phyloP scores from a whole-genome alignment of 2,113 vertebrate genomes.

The Spheniscus mendiculus region DNA sequence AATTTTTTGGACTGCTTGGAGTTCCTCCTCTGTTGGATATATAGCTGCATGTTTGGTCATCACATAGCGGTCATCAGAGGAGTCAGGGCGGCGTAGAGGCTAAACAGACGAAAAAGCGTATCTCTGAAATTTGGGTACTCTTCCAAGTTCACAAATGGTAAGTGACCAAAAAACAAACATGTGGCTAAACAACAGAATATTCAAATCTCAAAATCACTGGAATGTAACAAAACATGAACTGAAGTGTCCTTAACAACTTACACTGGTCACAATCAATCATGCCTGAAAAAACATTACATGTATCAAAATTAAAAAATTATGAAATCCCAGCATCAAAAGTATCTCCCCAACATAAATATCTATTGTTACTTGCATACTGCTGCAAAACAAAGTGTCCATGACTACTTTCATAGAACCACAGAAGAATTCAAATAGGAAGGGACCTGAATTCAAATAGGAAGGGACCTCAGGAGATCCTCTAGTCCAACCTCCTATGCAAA shows the following conservation, averaged over 20 bases:
- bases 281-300: not conserved
- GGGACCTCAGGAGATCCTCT: not conserved
- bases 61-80: constrained; percentile 95
- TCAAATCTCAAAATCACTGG: not conserved
- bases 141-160: not conserved
- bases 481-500: not conserved
- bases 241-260: not conserved
- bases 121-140: not conserved
- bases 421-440: not conserved
- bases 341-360: not conserved
- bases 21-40: constrained; percentile 96
- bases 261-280: not conserved
- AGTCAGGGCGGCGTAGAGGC: constrained; percentile 95
- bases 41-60: constrained; percentile 98
- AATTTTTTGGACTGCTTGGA: constrained; percentile 98
- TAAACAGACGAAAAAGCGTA: constrained; percentile 8
- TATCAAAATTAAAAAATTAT: not conserved
- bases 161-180: not conserved
- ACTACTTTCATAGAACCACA: not conserved
- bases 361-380: not conserved
- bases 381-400: not conserved
- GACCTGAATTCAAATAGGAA: not conserved
- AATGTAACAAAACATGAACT: not conserved
- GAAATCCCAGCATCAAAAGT: not conserved
- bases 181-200: not conserved